phyloP scores from a whole-genome alignment of 2,797 vertebrate species.

The Tokudaia muenninki region DNA sequence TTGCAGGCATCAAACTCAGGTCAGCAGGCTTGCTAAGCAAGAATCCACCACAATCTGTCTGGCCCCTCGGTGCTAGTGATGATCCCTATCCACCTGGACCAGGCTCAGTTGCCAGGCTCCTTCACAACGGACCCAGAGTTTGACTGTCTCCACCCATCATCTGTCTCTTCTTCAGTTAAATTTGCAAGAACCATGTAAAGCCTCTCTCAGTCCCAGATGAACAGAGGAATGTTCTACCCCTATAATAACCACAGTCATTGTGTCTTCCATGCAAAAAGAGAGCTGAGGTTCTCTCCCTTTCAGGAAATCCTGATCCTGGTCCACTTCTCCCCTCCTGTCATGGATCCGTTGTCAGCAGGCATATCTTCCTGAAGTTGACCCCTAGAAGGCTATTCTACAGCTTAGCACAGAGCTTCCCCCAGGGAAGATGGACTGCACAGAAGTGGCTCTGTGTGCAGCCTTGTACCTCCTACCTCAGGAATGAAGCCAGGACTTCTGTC shows the following conservation, averaged over 20 bases:
- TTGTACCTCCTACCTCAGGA: too few species aligned
- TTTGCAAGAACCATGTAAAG: too few species aligned
- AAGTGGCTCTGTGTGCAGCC: too few species aligned
- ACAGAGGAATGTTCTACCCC: not conserved
- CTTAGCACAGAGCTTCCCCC: not conserved
- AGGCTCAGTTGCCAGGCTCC: too few species aligned
- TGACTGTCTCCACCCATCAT: not conserved
- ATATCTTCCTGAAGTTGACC: not conserved
- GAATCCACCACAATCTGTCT: too few species aligned
- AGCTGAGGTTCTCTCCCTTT: not conserved
- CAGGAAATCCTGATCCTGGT: not conserved
- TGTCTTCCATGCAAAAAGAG: not conserved
- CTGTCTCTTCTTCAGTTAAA: not conserved
- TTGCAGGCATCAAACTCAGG: too few species aligned
- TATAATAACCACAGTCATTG: accelerated
- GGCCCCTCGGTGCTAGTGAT: not conserved
- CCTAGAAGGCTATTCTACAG: too few species aligned
- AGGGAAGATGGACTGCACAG: too few species aligned
- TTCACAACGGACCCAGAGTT: too few species aligned
- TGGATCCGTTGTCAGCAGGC: not conserved
- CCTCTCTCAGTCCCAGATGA: not conserved
- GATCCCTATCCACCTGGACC: not conserved
- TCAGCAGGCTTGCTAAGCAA: too few species aligned
- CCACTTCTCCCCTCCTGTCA: not conserved
- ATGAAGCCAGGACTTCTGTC: too few species aligned